Evolutionary conservation across 2,113 vertebrate species (phyloP).

Genomic region (Clarias macrocephalus): DNA sequence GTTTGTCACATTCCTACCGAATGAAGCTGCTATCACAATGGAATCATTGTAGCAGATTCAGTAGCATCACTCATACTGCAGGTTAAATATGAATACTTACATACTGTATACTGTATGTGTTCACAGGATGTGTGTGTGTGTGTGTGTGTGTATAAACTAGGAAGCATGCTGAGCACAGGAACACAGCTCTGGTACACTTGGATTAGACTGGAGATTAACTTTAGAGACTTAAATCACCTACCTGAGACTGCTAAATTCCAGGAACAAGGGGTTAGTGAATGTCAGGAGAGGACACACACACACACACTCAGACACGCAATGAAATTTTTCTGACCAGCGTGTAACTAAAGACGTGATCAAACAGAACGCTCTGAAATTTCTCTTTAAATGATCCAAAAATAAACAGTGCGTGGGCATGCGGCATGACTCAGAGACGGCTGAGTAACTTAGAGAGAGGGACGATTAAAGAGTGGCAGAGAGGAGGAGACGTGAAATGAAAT

Average conservation of each 20-base stretch:
- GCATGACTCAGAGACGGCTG: constrained; percentile 29
- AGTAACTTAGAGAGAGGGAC: background rate
- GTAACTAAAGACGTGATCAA: constrained; percentile 20
- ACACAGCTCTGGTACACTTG: constrained; percentile 9
- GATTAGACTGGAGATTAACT: background rate
- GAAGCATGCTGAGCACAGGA: background rate
- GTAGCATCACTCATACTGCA: too few species aligned
- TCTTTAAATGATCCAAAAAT: constrained; percentile 43
- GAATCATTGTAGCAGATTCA: too few species aligned
- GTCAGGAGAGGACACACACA: constrained; percentile 6
- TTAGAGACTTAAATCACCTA: constrained; percentile 2
- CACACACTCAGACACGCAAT: background rate
- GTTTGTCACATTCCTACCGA: too few species aligned
- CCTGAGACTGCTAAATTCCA: background rate
- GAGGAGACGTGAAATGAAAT: constrained; percentile 17
- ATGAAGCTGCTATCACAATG: too few species aligned
- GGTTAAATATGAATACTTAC: too few species aligned
- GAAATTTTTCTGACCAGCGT: background rate
- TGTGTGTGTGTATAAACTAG: background rate
- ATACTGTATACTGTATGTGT: background rate
- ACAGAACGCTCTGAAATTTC: constrained; percentile 26
- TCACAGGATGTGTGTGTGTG: background rate
- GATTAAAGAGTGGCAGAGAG: constrained; percentile 22
- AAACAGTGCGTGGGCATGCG: constrained; percentile 31
- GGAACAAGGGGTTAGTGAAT: background rate